A percentile compares a stretch with the other conserved stretches of the same genome.
Conservation (phyloP, 2,113 vertebrate species). For the Pterocles burchelli region DNA sequence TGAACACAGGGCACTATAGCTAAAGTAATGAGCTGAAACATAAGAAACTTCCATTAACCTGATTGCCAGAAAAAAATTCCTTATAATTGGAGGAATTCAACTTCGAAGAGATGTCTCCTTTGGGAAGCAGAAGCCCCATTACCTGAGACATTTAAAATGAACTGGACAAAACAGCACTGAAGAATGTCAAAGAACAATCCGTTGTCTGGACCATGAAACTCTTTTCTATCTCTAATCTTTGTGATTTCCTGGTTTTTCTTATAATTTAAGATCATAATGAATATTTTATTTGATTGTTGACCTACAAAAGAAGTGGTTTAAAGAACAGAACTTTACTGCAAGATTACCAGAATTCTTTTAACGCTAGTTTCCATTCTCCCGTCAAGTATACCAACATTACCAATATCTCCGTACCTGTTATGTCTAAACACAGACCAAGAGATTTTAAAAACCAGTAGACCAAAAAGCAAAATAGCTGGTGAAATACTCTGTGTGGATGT, state of each 20-base stretch:
- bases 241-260: background rate
- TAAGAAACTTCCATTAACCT: constrained; percentile 51
- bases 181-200: background rate
- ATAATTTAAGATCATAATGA: background rate
- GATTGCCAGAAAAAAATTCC: background rate
- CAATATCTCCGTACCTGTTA: background rate
- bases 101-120: background rate
- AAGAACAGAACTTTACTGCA: background rate
- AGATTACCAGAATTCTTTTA: background rate
- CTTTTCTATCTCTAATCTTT: background rate
- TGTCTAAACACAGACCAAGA: background rate
- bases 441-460: background rate
- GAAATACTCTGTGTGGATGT: background rate
- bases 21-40: constrained; percentile 38
- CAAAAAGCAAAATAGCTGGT: background rate
- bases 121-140: background rate
- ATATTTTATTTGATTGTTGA: constrained; percentile 11
- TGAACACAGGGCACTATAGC: constrained; percentile 28
- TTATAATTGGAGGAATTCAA: constrained; percentile 2
- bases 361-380: background rate
- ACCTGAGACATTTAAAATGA: background rate
- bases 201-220: background rate
- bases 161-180: background rate
- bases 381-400: background rate
- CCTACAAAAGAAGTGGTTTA: background rate